Evolutionary conservation across 2,888 invertebrate genomes (phyloP).

Genomic region (Bembecia ichneumoniformis): DNA sequence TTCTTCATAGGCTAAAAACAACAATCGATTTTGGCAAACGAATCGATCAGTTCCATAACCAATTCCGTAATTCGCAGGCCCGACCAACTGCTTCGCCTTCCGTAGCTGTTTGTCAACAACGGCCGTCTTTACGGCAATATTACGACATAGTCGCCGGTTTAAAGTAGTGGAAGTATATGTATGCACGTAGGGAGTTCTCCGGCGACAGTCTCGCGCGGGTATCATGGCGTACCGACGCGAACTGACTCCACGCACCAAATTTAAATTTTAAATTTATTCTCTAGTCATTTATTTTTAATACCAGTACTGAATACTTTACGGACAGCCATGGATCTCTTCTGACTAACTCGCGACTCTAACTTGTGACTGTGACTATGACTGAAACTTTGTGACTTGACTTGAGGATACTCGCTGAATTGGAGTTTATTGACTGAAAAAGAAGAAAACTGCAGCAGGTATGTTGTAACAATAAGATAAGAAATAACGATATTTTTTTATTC

Average conservation of each 20-base stretch:
- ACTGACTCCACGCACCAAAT: constrained; percentile 33
- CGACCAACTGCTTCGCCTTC: not conserved
- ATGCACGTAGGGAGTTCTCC: constrained; percentile 22
- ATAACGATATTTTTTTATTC: too few species aligned
- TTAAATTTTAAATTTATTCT: constrained; percentile 22
- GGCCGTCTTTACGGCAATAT: constrained; percentile 6
- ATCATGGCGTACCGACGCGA: constrained; percentile 50
- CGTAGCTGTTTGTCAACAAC: constrained; percentile 15
- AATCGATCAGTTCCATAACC: constrained; percentile 9
- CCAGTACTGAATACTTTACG: constrained; percentile 1
- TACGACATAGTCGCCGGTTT: constrained; percentile 21
- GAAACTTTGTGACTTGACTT: constrained; percentile 30
- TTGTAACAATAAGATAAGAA: too few species aligned
- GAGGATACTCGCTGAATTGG: constrained; percentile 28
- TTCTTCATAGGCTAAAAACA: not conserved
- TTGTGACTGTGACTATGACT: constrained; percentile 16
- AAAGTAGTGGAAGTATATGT: constrained; percentile 62
- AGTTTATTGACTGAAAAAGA: not conserved
- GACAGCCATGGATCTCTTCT: constrained; percentile 10
- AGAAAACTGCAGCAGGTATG: too few species aligned
- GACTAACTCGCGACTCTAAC: constrained; percentile 14
- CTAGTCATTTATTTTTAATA: constrained; percentile 43
- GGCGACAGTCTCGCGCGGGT: constrained; percentile 44
- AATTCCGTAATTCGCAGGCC: not conserved
- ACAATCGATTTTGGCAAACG: not conserved